Evolutionary conservation across 2,113 vertebrate species (phyloP).

Genomic region (Oriolus oriolus): DNA sequence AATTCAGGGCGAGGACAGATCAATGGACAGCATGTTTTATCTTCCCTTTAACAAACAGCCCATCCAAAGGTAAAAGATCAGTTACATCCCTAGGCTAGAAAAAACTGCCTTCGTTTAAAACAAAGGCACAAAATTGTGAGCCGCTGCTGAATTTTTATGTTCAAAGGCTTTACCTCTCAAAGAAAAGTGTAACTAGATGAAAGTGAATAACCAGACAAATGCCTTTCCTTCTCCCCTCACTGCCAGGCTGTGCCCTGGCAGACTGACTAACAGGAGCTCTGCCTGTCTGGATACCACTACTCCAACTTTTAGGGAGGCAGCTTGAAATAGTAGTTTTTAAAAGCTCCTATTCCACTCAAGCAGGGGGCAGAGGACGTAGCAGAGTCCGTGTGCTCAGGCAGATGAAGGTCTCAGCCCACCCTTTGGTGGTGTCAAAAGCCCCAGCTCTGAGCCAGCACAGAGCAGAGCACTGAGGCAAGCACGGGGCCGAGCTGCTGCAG

Average conservation of each 20-base stretch:
- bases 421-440: accelerated
- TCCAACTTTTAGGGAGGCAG: not conserved
- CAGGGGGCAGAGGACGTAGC: not conserved
- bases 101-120: not conserved
- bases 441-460: not conserved
- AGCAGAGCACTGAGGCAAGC: not conserved
- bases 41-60: not conserved
- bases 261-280: not conserved
- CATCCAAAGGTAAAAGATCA: slow-evolving; percentile 2
- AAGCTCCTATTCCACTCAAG: not conserved
- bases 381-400: not conserved
- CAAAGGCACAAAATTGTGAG: not conserved
- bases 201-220: not conserved
- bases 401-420: not conserved
- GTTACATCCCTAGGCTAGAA: not conserved
- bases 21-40: not conserved
- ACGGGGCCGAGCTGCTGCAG: not conserved
- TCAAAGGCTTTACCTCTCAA: not conserved
- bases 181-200: not conserved
- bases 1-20: not conserved
- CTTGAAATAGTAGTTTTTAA: accelerated
- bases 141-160: not conserved
- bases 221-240: not conserved
- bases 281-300: not conserved
- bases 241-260: not conserved